These are phyloP conservation scores for Oriolus oriolus DNA, from an alignment of 2,113 vertebrate species.

Conservation along the genomic window DNA sequence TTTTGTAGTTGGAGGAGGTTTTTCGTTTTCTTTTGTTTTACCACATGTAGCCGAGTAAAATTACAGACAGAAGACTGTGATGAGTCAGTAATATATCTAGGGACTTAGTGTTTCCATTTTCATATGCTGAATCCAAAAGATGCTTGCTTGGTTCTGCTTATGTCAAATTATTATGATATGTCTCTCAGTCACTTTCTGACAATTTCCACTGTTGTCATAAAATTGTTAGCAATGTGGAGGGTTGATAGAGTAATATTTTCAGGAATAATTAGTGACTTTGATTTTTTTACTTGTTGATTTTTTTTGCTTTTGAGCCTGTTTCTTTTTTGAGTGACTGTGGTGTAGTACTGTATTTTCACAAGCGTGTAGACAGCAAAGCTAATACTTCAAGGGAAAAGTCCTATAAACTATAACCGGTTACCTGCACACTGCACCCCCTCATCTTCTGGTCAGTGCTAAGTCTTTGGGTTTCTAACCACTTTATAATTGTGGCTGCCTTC, in stretches of 20 bases:
- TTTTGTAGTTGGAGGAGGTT: not conserved
- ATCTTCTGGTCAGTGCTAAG: not conserved
- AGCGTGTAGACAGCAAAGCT: not conserved
- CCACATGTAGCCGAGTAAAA: not conserved
- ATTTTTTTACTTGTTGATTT: not conserved
- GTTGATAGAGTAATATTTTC: not conserved
- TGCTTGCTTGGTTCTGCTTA: not conserved
- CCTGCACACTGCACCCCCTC: not conserved
- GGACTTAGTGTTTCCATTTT: slow-evolving; percentile 14
- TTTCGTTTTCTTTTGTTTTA: not conserved
- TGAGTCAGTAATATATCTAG: not conserved
- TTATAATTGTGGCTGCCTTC: not conserved
- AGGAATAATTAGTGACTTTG: not conserved
- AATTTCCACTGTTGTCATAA: not conserved
- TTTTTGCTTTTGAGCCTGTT: not conserved
- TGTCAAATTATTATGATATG: not conserved
- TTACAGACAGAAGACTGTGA: not conserved
- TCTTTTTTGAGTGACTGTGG: not conserved
- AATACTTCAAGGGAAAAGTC: not conserved
- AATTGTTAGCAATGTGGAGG: not conserved
- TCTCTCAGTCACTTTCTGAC: not conserved
- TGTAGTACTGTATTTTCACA: not conserved
- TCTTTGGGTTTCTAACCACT: not conserved
- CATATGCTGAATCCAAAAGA: not conserved
- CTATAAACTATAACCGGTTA: not conserved